These are phyloP conservation scores for Buceros bicornis DNA, from an alignment of 2,797 vertebrate genomes.

Conservation along the genomic window DNA sequence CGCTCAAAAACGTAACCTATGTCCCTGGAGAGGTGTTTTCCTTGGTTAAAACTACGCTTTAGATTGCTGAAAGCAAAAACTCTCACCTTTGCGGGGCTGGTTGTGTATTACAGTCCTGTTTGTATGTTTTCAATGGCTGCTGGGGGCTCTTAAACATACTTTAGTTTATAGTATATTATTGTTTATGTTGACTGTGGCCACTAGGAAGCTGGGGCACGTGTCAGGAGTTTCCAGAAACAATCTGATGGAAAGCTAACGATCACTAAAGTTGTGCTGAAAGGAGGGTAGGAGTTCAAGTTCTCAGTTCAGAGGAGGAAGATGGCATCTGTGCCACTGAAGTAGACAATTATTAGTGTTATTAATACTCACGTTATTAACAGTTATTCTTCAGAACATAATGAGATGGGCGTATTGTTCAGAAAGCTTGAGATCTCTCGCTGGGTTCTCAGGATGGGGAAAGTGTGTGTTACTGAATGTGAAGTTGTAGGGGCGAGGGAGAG, in stretches of 20 bases:
- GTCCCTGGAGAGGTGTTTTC: background rate
- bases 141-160: accelerated
- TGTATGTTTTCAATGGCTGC: background rate
- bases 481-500: background rate
- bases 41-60: background rate
- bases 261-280: background rate
- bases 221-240: background rate
- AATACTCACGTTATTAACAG: background rate
- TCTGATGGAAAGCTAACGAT: background rate
- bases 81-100: background rate
- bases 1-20: background rate
- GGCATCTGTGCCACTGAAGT: background rate
- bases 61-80: background rate
- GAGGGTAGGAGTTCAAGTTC: background rate
- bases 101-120: background rate
- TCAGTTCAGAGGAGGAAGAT: background rate
- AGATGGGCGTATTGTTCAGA: background rate
- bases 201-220: background rate
- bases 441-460: background rate
- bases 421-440: background rate
- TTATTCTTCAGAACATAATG: background rate
- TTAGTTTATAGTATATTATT: background rate
- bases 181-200: background rate
- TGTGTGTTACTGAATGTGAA: background rate
- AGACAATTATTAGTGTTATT: background rate